Conservation (phyloP, 2,797 vertebrate genomes). For the Microctenopoma lineatum region DNA sequence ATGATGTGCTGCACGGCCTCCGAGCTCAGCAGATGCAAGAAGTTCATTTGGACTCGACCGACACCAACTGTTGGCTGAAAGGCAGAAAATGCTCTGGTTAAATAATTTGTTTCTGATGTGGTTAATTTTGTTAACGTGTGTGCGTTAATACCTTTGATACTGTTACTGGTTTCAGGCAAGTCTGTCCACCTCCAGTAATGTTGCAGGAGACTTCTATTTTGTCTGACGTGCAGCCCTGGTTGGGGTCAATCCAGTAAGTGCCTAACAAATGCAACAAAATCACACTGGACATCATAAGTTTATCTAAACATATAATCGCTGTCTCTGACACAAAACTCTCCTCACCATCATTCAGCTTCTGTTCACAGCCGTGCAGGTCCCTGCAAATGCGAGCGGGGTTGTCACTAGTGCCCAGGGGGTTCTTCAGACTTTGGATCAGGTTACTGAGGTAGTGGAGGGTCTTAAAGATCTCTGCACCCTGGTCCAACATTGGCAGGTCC, state of each 20-base stretch:
- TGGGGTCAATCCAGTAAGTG: conserved; percentile 98
- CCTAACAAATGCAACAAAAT: conserved; percentile 76
- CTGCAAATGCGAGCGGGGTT: conserved; percentile 96
- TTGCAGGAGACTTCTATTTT: conserved; percentile 95
- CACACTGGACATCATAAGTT: background rate
- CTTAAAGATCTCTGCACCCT: conserved; percentile 95
- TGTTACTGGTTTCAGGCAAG: conserved; percentile 92
- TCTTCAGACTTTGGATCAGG: conserved; percentile 98
- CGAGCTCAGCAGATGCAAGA: conserved; percentile 93
- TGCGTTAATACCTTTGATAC: conserved; percentile 89
- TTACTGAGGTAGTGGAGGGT: conserved; percentile 99
- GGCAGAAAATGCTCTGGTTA: conserved; percentile 22
- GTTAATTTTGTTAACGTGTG: background rate
- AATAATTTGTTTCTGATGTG: background rate
- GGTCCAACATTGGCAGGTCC: conserved; percentile 90
- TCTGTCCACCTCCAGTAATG: conserved; percentile 93
- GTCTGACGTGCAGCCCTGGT: conserved; percentile 94
- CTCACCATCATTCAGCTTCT: conserved; percentile 91
- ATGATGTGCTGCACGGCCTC: conserved; percentile 94
- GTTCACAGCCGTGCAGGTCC: conserved; percentile 97
- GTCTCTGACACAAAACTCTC: background rate
- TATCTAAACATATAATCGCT: background rate
- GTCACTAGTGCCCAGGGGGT: conserved; percentile 93
- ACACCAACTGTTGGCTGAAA: conserved; percentile 88
- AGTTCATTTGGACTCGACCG: conserved; percentile 94